Percentiles rank a stretch among this genome's conserved stretches.
These are phyloP conservation scores for Neogale vison DNA, from an alignment of 2,113 vertebrate genomes.

Conservation along the genomic window DNA sequence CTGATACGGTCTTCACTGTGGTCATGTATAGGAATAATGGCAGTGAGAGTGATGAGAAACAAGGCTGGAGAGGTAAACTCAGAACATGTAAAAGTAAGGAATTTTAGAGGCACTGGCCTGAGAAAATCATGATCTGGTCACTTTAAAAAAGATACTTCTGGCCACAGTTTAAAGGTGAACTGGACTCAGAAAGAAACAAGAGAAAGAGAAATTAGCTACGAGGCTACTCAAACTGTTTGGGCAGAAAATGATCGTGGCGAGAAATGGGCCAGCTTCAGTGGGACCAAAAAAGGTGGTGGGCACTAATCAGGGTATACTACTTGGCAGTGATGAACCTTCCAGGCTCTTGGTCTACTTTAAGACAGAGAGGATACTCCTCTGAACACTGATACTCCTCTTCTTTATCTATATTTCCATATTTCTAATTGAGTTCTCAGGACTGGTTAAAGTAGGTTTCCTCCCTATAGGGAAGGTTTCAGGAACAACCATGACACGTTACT, in stretches of 20 bases:
- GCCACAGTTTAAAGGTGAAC: not conserved
- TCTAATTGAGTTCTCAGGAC: not conserved
- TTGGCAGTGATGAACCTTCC: not conserved
- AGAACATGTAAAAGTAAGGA: not conserved
- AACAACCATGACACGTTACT: slow-evolving; percentile 64
- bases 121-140: not conserved
- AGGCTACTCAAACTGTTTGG: not conserved
- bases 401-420: not conserved
- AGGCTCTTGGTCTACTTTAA: not conserved
- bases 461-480: not conserved
- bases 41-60: not conserved
- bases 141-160: not conserved
- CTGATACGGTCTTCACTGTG: not conserved
- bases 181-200: not conserved
- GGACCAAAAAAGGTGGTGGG: not conserved
- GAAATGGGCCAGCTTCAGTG: fast-evolving
- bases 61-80: not conserved
- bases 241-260: not conserved
- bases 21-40: not conserved
- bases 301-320: fast-evolving
- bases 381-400: too few species aligned
- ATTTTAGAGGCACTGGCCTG: not conserved
- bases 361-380: not conserved
- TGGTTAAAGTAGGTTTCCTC: slow-evolving; percentile 13
- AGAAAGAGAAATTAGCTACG: not conserved